Base-by-base conservation (phyloP, 1,140 invertebrate species). In the Bemisia tabaci region DNA sequence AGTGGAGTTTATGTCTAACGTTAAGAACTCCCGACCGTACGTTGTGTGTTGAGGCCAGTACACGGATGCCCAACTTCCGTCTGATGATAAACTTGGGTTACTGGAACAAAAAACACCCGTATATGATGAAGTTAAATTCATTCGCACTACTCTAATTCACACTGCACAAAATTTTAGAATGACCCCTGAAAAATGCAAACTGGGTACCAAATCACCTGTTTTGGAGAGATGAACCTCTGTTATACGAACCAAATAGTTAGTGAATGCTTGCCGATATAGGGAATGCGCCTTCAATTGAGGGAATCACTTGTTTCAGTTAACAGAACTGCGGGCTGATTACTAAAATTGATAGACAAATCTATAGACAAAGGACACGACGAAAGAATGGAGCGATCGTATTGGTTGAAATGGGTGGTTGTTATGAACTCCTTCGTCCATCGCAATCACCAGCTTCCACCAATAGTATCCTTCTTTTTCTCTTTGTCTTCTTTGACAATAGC, bases 11-110 rank as follows among this genome's bases (percentile, higher is more conserved):
- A 88, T 83, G 69, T 87, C 87, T 63, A 97, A 78, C 1, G 90
- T 90, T 64, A 97, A 80, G 78, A 89, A 96, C 76, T 95, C 91
- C 72, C 90, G 83, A 12, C 88, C 89, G 66, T 83, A 83, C 1
- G 85, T 83, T 12, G 90, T 92, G 77, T 95, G 91, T 48, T 86
- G 77, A 0, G 94, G 94, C 94, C 94, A 97, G 70, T 88, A 84
- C 24, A 84, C 81, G 61, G 78, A 71, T 21, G 77, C 79, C 75
- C 82, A 84, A 27, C 79, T 75, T 78, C 84, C 85, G 68, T 83
- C 83, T 12, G 84, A 82, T 21, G 82, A 83, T 71, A 85, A 76
- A 65, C 86, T 86, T 25, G 86, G 86, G 74, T 88, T 83, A 61
- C 85, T 87, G 73, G 2, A 75, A 72, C 62, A 71, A 61, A 68